A percentile compares a stretch with the other conserved stretches of the same genome.
Evolutionary conservation across 2,113 vertebrate genomes (phyloP).

Genomic region (Cathartes aura): DNA sequence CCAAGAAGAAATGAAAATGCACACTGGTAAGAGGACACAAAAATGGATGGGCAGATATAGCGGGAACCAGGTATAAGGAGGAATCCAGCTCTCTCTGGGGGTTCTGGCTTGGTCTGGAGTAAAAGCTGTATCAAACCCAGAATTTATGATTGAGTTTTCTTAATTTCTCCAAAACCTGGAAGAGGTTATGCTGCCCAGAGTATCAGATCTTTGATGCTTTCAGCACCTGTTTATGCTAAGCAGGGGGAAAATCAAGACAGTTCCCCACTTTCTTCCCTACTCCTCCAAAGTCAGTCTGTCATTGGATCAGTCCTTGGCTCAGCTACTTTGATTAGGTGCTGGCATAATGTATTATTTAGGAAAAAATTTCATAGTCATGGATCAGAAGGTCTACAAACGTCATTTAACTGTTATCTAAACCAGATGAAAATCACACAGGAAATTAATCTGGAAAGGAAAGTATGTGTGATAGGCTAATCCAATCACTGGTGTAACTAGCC

Average conservation of each 20-base stretch:
- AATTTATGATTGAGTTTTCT: neutral
- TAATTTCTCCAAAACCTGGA: neutral
- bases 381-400: neutral
- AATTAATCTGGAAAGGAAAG: neutral
- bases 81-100: neutral
- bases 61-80: neutral
- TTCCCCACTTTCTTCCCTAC: neutral
- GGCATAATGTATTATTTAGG: neutral
- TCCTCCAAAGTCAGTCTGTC: neutral
- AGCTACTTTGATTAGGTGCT: neutral
- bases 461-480: neutral
- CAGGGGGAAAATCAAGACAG: neutral
- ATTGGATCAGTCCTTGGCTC: neutral
- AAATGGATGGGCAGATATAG: neutral
- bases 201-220: neutral
- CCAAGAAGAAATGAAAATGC: neutral
- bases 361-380: neutral
- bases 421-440: neutral
- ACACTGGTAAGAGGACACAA: neutral
- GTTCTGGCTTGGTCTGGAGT: neutral
- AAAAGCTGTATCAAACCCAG: neutral
- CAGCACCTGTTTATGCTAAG: neutral
- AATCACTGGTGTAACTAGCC: neutral
- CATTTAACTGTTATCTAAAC: neutral
- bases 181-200: neutral